phyloP scores from a whole-genome alignment of 1,140 invertebrate species.

The Globodera ellingtonae region DNA sequence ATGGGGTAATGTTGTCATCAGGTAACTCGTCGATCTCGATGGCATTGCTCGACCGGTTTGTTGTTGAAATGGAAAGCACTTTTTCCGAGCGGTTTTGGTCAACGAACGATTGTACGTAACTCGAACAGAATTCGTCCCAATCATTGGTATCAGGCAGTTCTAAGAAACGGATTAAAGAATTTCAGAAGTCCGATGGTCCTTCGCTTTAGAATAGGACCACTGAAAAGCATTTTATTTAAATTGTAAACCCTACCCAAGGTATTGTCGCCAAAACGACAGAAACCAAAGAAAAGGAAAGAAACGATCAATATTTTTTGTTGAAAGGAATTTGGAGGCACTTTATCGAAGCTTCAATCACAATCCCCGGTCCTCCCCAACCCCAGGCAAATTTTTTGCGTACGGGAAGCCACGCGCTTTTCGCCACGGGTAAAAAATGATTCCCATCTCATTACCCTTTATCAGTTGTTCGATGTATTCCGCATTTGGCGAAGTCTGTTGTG shows the following conservation, averaged over 20 bases:
- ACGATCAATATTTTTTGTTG: too few species aligned
- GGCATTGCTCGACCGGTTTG: conserved; percentile 27
- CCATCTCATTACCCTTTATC: conserved; percentile 34
- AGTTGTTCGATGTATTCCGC: conserved; percentile 33
- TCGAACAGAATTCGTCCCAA: conserved; percentile 34
- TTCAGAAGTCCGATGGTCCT: not conserved
- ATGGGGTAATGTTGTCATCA: conserved; percentile 12
- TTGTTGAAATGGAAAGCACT: conserved; percentile 33
- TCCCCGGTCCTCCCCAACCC: too few species aligned
- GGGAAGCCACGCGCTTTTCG: too few species aligned
- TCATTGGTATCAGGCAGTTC: conserved; percentile 32
- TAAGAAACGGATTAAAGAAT: conserved; percentile 15
- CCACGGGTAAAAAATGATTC: not conserved
- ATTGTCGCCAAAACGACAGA: too few species aligned
- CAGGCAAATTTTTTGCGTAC: too few species aligned
- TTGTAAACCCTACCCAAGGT: too few species aligned
- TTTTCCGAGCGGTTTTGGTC: conserved; percentile 44
- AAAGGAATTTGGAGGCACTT: too few species aligned
- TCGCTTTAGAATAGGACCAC: too few species aligned
- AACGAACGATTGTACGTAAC: conserved; percentile 29
- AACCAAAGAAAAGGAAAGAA: too few species aligned
- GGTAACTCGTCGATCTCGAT: conserved; percentile 40
- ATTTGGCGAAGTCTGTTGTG: conserved; percentile 23
- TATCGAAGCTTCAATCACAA: too few species aligned
- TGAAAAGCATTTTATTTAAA: too few species aligned